Percentiles rank a stretch among this genome's conserved stretches.
Conservation (phyloP, 2,888 invertebrate species). For the Oasisia sp. region DNA sequence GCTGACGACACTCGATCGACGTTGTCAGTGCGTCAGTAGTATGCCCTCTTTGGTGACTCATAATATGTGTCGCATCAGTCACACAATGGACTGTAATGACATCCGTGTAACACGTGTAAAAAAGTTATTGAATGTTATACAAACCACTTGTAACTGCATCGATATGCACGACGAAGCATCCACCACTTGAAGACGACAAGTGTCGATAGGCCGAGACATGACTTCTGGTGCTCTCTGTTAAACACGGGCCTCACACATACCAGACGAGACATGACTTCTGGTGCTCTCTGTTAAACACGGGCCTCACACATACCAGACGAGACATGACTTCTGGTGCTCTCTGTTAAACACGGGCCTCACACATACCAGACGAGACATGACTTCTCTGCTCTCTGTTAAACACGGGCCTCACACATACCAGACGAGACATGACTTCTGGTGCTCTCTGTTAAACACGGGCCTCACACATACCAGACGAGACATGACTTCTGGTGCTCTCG, state of each 20-base stretch:
- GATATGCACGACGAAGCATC: not conserved
- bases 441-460: not conserved
- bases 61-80: not conserved
- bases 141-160: not conserved
- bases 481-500: not conserved
- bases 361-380: not conserved
- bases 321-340: not conserved
- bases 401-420: not conserved
- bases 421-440: not conserved
- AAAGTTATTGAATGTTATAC: not conserved
- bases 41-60: not conserved
- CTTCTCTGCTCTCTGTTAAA: not conserved
- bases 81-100: not conserved
- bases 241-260: not conserved
- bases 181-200: not conserved
- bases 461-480: not conserved
- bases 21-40: not conserved
- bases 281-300: not conserved
- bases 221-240: not conserved
- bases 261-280: not conserved
- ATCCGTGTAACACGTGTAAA: not conserved
- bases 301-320: not conserved
- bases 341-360: not conserved
- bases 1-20: not conserved
- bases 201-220: not conserved